Evolutionary conservation across 1,140 invertebrate genomes (phyloP).

Genomic region (Drosophila lini): DNA sequence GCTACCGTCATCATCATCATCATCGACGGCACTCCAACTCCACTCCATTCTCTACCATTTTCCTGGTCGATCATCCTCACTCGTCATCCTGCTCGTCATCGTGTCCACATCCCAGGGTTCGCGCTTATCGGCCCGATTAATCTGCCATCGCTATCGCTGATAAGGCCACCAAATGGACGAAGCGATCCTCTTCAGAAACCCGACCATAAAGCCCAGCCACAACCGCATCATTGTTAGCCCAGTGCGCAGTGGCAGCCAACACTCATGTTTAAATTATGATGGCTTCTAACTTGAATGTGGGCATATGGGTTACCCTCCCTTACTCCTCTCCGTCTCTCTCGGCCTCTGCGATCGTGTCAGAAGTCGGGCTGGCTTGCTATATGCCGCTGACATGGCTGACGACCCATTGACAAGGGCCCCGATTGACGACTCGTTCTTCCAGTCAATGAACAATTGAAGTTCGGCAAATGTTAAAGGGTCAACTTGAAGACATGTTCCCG

Average conservation of each 20-base stretch:
- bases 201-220: constrained; percentile 26
- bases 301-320: constrained; percentile 41
- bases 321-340: neutral
- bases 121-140: constrained; percentile 74
- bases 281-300: constrained; percentile 74
- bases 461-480: constrained; percentile 23
- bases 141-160: constrained; percentile 74
- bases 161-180: constrained; percentile 67
- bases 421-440: constrained; percentile 37
- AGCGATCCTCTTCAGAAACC: constrained; percentile 39
- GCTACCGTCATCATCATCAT: constrained; percentile 77
- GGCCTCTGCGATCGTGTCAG: constrained; percentile 37
- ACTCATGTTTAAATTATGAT: constrained; percentile 83
- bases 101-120: constrained; percentile 44
- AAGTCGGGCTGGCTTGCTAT: constrained; percentile 45
- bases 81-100: constrained; percentile 52
- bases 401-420: constrained; percentile 51
- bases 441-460: constrained; percentile 29
- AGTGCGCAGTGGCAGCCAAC: constrained; percentile 74
- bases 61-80: constrained; percentile 71
- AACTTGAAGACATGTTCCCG: neutral
- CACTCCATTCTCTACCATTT: constrained; percentile 39
- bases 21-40: constrained; percentile 41
- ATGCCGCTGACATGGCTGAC: constrained; percentile 46
- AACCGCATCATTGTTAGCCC: constrained; percentile 64